Conservation (phyloP, 2,113 vertebrate species). For the Leucopsar rothschildi region DNA sequence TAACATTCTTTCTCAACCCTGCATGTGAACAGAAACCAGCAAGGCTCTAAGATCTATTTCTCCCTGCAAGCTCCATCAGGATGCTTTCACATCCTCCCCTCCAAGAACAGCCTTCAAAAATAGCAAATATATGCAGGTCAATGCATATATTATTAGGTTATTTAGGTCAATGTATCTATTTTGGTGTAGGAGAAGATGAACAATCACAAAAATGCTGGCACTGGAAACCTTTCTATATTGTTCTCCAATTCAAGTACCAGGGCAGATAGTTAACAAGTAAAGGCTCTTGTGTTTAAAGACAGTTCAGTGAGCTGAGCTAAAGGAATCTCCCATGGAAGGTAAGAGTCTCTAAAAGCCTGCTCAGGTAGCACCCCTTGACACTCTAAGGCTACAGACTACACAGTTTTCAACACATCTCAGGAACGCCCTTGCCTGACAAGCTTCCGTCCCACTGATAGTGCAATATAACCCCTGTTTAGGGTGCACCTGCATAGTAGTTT, state of each 20-base stretch:
- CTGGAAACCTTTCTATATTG: neutral
- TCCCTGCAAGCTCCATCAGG: neutral
- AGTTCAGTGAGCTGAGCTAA: neutral
- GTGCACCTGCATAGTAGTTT: neutral
- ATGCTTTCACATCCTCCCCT: neutral
- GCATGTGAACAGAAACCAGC: neutral
- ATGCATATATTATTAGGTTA: neutral
- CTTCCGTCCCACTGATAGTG: neutral
- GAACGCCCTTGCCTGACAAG: neutral
- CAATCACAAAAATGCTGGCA: neutral
- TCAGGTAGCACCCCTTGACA: neutral
- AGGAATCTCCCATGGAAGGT: neutral
- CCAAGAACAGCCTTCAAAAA: neutral
- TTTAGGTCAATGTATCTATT: constrained; percentile 36
- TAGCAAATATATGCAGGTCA: neutral
- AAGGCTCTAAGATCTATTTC: neutral
- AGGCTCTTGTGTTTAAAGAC: neutral
- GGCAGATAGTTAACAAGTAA: neutral
- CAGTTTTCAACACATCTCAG: neutral
- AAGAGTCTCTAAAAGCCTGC: neutral
- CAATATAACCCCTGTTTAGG: neutral
- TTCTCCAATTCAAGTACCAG: neutral
- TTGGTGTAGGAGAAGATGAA: neutral
- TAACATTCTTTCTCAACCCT: neutral
- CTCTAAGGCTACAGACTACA: neutral